Percentiles rank a stretch among this genome's conserved stretches.
Evolutionary conservation across 64 coral and sea anemone genomes (phyloP).

Genomic region (Actinia tenebrosa): DNA sequence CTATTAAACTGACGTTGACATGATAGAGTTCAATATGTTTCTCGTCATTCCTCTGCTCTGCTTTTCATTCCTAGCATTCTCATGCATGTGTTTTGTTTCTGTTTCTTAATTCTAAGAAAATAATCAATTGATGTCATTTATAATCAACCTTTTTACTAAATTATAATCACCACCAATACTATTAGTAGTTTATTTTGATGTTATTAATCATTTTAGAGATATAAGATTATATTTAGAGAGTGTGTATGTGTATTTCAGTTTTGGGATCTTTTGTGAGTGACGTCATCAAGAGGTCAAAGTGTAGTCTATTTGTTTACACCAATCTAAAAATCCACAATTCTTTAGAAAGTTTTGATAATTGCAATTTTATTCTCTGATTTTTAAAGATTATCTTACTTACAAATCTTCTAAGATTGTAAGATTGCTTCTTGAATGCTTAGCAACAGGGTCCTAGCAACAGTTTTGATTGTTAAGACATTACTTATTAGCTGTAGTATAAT

Average conservation of each 20-base stretch:
- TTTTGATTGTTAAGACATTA: not conserved
- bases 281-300: slow-evolving; percentile 2
- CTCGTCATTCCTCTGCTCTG: not conserved
- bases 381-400: not conserved
- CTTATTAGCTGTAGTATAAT: not conserved
- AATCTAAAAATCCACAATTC: not conserved
- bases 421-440: not conserved
- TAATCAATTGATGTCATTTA: not conserved
- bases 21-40: not conserved
- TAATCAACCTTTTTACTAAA: not conserved
- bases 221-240: not conserved
- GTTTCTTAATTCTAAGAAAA: not conserved
- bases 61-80: slow-evolving; percentile 8
- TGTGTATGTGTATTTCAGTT: not conserved
- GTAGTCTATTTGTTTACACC: not conserved
- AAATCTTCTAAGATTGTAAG: not conserved
- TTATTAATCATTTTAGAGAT: not conserved
- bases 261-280: not conserved
- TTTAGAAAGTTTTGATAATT: not conserved
- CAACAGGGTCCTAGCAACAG: too few species aligned
- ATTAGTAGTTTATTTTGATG: not conserved
- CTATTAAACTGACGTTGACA: not conserved
- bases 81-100: not conserved
- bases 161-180: not conserved
- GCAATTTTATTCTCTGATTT: not conserved